Base-by-base conservation (phyloP, 2,797 vertebrate genomes). In the Phylloscopus collybita region DNA sequence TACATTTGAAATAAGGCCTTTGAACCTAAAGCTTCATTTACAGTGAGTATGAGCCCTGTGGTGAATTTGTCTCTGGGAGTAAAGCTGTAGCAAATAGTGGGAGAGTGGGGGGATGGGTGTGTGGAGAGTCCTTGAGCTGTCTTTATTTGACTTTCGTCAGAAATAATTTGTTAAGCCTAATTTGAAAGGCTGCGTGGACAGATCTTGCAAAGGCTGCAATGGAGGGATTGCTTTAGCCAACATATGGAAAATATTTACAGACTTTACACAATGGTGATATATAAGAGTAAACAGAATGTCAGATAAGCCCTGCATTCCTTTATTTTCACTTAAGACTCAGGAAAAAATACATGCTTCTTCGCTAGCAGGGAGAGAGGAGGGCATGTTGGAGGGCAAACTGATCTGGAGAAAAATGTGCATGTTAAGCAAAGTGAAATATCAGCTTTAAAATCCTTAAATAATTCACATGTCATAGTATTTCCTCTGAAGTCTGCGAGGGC, bases 181-280 rank as follows among this genome's bases (percentile, higher is more conserved):
- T 91, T 54, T 69, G 36, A 80, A 86, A 82, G 56, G 53, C 66
- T 86, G 13, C 13, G 34, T 75, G 76, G 91, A 86, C 38, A 56
- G 45, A 65, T 72, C 54, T 57, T 81, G 67, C 73, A 84, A 65
- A 94, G 73, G 81, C 85, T 88, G 74, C 85, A 72, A 60, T 53
- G 13, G 60, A 93, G 62, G 32, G 42, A 88, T 89, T 96, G 86
- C 86, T 92, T 91, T 79, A 92, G 69, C 90, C 73, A 96, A 82
- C 88, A 89, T 90, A 90, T 80, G 93, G 93, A 93, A 96, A 96
- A 61, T 81, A 74, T 95, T 97, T 96, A 85, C 54, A 73, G 83
- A 34, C 51, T 44, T 80, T 95, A 88, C 66, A 76, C 47, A 65
- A 57, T 80, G 66, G 78, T 93, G 82, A 94, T 93, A 81, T 81